Evolutionary conservation across 37 sponge, comb jelly and placozoan genomes (phyloP).

Genomic region (Axinella damicornis): DNA sequence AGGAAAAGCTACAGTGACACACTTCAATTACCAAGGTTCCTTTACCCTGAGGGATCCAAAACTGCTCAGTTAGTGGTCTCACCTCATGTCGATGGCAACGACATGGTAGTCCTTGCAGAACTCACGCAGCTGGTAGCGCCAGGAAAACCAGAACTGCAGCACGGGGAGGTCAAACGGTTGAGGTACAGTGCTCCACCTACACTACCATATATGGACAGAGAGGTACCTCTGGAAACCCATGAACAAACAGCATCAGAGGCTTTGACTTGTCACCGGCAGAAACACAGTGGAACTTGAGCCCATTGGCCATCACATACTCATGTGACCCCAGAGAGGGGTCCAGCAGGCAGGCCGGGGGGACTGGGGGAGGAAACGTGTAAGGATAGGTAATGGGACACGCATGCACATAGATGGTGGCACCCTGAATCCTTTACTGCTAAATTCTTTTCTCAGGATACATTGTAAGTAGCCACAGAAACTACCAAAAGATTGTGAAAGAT

Average conservation of each 20-base stretch:
- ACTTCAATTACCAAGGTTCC: too few species aligned
- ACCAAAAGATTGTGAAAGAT: too few species aligned
- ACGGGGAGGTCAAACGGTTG: background rate
- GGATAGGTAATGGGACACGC: too few species aligned
- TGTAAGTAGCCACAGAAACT: too few species aligned
- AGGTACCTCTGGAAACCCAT: background rate
- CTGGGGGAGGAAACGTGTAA: background rate
- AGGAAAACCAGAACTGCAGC: slow-evolving; percentile 90
- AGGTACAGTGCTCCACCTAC: background rate
- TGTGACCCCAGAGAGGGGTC: slow-evolving; percentile 60
- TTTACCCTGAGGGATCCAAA: too few species aligned
- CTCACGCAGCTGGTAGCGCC: slow-evolving; percentile 88
- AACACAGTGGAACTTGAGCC: slow-evolving; percentile 76
- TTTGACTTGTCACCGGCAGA: slow-evolving; percentile 51
- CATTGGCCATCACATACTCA: slow-evolving; percentile 66
- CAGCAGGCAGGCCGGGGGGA: slow-evolving; percentile 47
- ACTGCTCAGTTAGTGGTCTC: too few species aligned
- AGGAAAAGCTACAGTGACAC: too few species aligned
- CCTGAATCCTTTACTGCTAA: too few species aligned
- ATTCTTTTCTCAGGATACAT: too few species aligned
- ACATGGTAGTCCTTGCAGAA: slow-evolving; percentile 82
- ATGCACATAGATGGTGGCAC: too few species aligned
- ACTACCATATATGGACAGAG: too few species aligned
- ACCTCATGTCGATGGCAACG: slow-evolving; percentile 88
- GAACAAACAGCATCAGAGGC: slow-evolving; percentile 63